Evolutionary conservation across 2,888 invertebrate genomes (phyloP).

Genomic region (Ennomos fuscantarius): DNA sequence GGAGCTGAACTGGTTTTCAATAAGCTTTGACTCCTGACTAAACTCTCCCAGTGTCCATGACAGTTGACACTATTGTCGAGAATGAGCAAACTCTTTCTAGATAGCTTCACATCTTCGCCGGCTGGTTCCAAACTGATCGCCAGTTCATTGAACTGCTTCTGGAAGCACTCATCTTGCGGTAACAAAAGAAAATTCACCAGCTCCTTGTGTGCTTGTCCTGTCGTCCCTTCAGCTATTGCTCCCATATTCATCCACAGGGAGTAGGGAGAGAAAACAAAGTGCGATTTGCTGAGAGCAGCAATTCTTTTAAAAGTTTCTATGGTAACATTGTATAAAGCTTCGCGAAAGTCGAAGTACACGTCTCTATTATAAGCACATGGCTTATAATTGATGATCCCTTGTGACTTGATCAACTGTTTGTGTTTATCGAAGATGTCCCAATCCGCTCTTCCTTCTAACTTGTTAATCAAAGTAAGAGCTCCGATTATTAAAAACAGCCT

Average conservation of each 20-base stretch:
- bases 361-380: slow-evolving; percentile 29
- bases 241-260: slow-evolving; percentile 42
- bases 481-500: slow-evolving; percentile 8
- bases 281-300: slow-evolving; percentile 14
- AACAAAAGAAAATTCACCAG: slow-evolving; percentile 36
- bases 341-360: slow-evolving; percentile 17
- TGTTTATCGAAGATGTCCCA: slow-evolving; percentile 27
- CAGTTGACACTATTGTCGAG: slow-evolving; percentile 32
- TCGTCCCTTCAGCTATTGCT: slow-evolving; percentile 43
- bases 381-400: slow-evolving; percentile 15
- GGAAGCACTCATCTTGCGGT: slow-evolving; percentile 36
- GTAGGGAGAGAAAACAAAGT: slow-evolving; percentile 39
- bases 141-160: slow-evolving; percentile 38
- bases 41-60: slow-evolving; percentile 35
- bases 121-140: slow-evolving; percentile 31
- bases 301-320: slow-evolving; percentile 21
- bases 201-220: slow-evolving; percentile 28
- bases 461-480: slow-evolving; percentile 6
- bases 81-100: slow-evolving; percentile 32
- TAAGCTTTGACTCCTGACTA: slow-evolving; percentile 26
- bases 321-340: slow-evolving; percentile 25
- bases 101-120: slow-evolving; percentile 33
- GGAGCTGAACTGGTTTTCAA: slow-evolving; percentile 30
- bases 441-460: slow-evolving; percentile 14
- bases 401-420: slow-evolving; percentile 13